These are phyloP conservation scores for Pogona vitticeps DNA, from an alignment of 2,113 vertebrate genomes.

Conservation along the genomic window DNA sequence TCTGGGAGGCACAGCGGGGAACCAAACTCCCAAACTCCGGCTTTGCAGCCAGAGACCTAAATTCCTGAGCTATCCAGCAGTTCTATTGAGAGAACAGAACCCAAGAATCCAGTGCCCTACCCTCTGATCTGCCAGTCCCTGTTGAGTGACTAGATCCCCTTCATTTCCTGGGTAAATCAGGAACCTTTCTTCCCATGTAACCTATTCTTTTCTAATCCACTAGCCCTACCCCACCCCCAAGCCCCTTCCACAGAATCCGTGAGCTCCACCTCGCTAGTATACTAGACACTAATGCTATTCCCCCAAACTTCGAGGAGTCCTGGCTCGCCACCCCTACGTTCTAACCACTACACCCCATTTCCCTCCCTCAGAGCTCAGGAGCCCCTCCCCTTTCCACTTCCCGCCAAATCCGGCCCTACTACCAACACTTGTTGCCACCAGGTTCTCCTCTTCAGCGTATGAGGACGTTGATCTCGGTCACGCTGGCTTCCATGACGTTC, in stretches of 20 bases:
- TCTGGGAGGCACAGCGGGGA: too few species aligned
- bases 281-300: slow-evolving; percentile 26
- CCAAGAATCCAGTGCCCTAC: background rate
- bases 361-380: slow-evolving; percentile 20
- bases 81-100: background rate
- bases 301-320: background rate
- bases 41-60: too few species aligned
- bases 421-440: too few species aligned
- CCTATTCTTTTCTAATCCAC: slow-evolving; percentile 10
- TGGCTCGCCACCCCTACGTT: background rate
- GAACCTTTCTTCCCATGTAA: background rate
- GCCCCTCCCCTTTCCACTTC: background rate
- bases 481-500: slow-evolving; percentile 83
- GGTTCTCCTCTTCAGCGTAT: slow-evolving; percentile 51
- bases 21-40: too few species aligned
- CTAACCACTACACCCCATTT: slow-evolving; percentile 5
- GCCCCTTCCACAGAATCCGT: slow-evolving; percentile 12
- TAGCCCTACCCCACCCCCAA: background rate
- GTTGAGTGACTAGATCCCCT: slow-evolving; percentile 5
- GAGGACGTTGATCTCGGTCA: slow-evolving; percentile 72
- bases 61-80: too few species aligned
- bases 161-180: background rate
- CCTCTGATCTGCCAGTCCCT: too few species aligned
- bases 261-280: slow-evolving; percentile 24
- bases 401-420: too few species aligned